Conservation (phyloP, 2,797 vertebrate genomes). For the Acanthurus tractus region DNA sequence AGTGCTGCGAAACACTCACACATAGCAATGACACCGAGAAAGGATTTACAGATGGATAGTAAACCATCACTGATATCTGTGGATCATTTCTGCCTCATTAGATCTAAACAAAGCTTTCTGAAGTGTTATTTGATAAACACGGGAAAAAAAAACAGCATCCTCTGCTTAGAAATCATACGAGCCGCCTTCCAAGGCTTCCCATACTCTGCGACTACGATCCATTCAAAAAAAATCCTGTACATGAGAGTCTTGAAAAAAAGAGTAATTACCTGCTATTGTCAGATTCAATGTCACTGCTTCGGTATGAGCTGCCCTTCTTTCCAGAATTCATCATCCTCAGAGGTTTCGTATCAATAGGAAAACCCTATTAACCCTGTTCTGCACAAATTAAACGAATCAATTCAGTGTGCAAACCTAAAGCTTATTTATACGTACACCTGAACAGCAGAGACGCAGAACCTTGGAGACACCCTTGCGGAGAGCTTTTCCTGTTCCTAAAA, state of each 20-base stretch:
- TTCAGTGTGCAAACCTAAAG: conserved; percentile 5
- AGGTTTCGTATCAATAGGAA: background rate
- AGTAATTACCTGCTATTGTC: conserved; percentile 1
- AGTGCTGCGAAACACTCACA: too few species aligned
- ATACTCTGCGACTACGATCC: background rate
- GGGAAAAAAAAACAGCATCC: too few species aligned
- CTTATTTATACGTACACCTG: background rate
- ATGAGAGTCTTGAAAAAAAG: conserved; percentile 1
- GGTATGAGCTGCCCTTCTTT: background rate
- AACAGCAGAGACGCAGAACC: background rate
- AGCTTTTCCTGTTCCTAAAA: background rate
- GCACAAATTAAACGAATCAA: background rate
- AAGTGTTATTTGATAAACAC: too few species aligned
- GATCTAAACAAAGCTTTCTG: too few species aligned
- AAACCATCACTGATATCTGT: too few species aligned
- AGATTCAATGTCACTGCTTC: conserved; percentile 1
- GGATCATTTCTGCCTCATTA: too few species aligned
- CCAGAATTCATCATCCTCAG: background rate
- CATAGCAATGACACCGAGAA: too few species aligned
- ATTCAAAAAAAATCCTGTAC: background rate
- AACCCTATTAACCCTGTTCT: background rate
- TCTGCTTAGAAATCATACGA: background rate
- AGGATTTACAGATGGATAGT: too few species aligned
- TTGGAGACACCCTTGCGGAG: background rate
- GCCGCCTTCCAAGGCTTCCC: too few species aligned